phyloP scores from a whole-genome alignment of 2,797 vertebrate species.

The Bradypodion ventrale region DNA sequence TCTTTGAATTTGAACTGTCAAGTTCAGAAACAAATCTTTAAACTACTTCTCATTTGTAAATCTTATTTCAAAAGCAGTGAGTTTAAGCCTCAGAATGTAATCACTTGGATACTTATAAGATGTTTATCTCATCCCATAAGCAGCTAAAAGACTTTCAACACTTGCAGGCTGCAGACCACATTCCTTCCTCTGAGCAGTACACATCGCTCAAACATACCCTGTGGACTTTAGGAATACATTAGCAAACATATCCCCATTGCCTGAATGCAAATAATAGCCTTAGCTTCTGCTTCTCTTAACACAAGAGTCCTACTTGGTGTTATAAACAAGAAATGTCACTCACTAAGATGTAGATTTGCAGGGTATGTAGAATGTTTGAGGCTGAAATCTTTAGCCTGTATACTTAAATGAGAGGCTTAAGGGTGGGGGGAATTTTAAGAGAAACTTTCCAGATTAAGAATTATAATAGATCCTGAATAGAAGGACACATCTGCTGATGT shows the following conservation, averaged over 20 bases:
- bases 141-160: slow-evolving; percentile 21
- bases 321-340: not conserved
- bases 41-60: slow-evolving; percentile 16
- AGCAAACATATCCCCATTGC: not conserved
- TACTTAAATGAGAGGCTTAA: not conserved
- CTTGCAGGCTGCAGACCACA: not conserved
- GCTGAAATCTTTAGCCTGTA: not conserved
- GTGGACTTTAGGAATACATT: slow-evolving; percentile 7
- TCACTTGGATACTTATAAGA: not conserved
- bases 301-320: not conserved
- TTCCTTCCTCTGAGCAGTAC: slow-evolving; percentile 14
- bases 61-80: slow-evolving; percentile 7
- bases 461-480: not conserved
- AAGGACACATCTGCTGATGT: too few relatives aligned
- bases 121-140: slow-evolving; percentile 25
- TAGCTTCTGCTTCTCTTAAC: slow-evolving; percentile 18
- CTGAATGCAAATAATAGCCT: slow-evolving; percentile 15
- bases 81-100: slow-evolving; percentile 28
- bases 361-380: not conserved
- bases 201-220: slow-evolving; percentile 4
- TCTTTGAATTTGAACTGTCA: slow-evolving; percentile 1
- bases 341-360: slow-evolving; percentile 3
- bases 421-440: not conserved
- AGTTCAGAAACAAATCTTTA: slow-evolving; percentile 22
- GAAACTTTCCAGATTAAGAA: not conserved